Base-by-base conservation (phyloP, 64 coral and sea anemone genomes). In the Orbicella faveolata region DNA sequence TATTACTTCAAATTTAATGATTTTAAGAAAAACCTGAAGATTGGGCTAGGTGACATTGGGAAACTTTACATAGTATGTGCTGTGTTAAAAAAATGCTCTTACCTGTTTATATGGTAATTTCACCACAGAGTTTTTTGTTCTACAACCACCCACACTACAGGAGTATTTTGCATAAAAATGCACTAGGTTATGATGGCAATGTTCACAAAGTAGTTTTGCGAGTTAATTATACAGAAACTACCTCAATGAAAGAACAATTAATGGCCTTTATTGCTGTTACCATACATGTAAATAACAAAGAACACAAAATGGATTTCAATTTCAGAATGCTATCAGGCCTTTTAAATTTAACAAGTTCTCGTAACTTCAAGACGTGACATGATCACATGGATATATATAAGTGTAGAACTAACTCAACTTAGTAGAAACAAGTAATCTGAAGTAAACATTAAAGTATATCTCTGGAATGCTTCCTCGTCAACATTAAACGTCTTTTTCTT, bases 11-110 rank as follows among this genome's bases (percentile, higher is more conserved):
- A 76, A 76, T 76, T 76, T 41, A 48, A 51, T 34, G 3, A 74
- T 74, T 74, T 34, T 36, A 74, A 74, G 72, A 74, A 74, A 74
- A 74, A 74, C 72, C 72, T 74, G n/a, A 74, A 74, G n/a, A 74
- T 74, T 30, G 72, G 72, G 5, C 72, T 74, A 74, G 35, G 75
- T 41, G 51, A 41, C 15, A 41, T 76, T 76, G 75, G 35, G 19
- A 20, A 76, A 76, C 35, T 76, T 48, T 76, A 76, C 35, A 76
- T 76, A 44, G 75, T 76, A 39, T 76, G 75, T 76, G 35, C 75
- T 41, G 35, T 76, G 34, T 76, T 76, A 41, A 12, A 41, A 41
- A 76, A 76, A 30, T 76, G 75, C 37, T 20, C 75, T 74, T 34
- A 74, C 33, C 1, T 35, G 25, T 74, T 36, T 74, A 9, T 74